Evolutionary conservation across 2,113 vertebrate species (phyloP), one percentile per base, ranked within the genome.

Genomic region (Mastomys natalensis): DNA sequence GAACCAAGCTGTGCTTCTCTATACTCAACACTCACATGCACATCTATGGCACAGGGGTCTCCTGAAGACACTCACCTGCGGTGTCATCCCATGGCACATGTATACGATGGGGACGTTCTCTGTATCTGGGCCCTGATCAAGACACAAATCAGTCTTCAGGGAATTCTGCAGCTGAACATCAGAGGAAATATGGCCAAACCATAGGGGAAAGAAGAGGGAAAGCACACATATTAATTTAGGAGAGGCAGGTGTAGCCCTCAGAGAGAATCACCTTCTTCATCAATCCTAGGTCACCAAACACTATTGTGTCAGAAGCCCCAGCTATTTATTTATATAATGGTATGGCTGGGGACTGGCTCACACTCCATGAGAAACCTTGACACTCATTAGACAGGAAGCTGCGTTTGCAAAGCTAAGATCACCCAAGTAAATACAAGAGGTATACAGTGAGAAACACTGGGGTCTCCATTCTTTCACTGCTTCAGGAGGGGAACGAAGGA

Each of bases 51-150:
- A 22, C 0, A 0, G 94, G 93, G 74, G 84, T 73, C 48, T 81
- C 93, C 70, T 8, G 51, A 24, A 91, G 19, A 98, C 99, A 98
- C 99, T 98, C 81, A 99, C 99, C 99, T 99, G 99, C 29, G 99
- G 99, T 13, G 99, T 99, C 99, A 99, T 99, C 92, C 99, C 99
- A 0, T 99, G 99, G 98, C 99, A 99, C 98, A 99, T 99, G 91
- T 99, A 99, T 98, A 99, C 97, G 97, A 99, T 99, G 89, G 99
- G 99, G 77, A 99, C 98, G 55, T 99, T 99, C 98, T 99, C 99
- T 4, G 99, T 99, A 94, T 99, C 99, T 34, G 99, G 99, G 13
- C 99, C 99, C 98, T 99, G 99, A 98, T 99, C 99, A 97, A 99
- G 99, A 98, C 99, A 99, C 98, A 99, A 98, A 96, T 99, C 99